These are phyloP conservation scores for Nezara viridula DNA, from an alignment of 2,888 invertebrate genomes.

Conservation along the genomic window DNA sequence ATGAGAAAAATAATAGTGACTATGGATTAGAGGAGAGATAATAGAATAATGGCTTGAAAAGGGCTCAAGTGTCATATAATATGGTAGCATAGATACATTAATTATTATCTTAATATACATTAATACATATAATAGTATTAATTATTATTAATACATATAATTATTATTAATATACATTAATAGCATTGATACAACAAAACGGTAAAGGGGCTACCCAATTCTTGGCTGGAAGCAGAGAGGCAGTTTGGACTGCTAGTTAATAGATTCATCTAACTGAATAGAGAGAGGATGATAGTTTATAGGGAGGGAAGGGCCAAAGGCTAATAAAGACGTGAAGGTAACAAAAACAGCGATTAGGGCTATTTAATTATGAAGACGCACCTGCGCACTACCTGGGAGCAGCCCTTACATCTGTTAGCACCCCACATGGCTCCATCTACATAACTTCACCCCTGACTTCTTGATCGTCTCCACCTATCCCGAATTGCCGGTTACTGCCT, in stretches of 20 bases:
- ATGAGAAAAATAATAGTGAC: no score
- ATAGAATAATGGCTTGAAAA: no score
- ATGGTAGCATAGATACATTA: no score
- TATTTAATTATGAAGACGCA: slow-evolving; percentile 35
- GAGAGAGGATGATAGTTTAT: background rate
- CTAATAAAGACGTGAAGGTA: slow-evolving; percentile 47
- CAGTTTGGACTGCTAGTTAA: background rate
- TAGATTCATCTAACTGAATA: slow-evolving; percentile 24
- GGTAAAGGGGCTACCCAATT: background rate
- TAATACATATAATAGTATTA: no score
- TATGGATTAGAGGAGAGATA: no score
- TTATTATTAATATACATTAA: no score
- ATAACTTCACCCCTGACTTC: background rate
- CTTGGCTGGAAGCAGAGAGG: background rate
- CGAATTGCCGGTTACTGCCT: background rate
- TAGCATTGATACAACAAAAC: no score
- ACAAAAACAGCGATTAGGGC: slow-evolving; percentile 46
- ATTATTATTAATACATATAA: no score
- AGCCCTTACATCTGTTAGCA: slow-evolving; percentile 46
- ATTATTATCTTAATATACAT: no score
- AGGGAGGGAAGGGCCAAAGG: slow-evolving; percentile 1
- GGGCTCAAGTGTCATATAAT: no score
- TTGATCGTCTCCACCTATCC: background rate
- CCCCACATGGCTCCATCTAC: background rate
- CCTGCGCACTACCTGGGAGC: slow-evolving; percentile 28